These are phyloP conservation scores for Xiphias gladius DNA, from an alignment of 2,113 vertebrate genomes.

Conservation along the genomic window DNA sequence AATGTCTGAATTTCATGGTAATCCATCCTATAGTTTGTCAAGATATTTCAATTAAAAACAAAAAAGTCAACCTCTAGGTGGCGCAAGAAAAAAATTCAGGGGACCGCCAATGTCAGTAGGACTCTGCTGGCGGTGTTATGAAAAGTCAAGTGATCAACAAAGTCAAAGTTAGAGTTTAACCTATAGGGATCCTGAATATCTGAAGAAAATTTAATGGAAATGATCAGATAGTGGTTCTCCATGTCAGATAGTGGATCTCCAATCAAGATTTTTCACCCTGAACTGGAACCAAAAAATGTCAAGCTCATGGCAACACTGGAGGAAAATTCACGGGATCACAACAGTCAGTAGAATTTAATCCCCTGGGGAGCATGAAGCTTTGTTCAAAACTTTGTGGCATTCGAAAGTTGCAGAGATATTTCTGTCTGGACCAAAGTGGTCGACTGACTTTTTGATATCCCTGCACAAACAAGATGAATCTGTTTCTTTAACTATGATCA, in stretches of 20 bases:
- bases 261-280: not conserved
- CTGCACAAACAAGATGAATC: not conserved
- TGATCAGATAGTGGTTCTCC: not conserved
- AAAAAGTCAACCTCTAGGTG: not conserved
- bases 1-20: not conserved
- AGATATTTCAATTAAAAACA: not conserved
- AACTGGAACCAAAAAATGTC: not conserved
- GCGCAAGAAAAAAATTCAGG: not conserved
- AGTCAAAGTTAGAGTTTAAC: not conserved
- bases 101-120: not conserved
- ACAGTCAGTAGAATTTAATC: not conserved
- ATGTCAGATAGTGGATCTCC: too few species aligned
- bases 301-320: not conserved
- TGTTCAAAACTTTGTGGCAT: not conserved
- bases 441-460: not conserved
- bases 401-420: not conserved
- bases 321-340: not conserved
- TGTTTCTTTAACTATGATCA: slow-evolving; percentile 18
- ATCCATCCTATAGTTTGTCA: not conserved
- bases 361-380: not conserved
- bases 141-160: not conserved
- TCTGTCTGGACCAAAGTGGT: not conserved
- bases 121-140: too few species aligned
- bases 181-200: not conserved
- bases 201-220: not conserved